phyloP scores from a whole-genome alignment of 1,140 invertebrate species.

The honey bee (Apis mellifera) region Amel_HAv3.1 CM009942.2:5090501-5091000 shows the following conservation, averaged over 20 bases:
- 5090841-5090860: background rate
- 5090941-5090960: too few species aligned
- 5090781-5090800: background rate
- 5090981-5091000: too few species aligned
- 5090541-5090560: background rate
- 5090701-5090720: background rate
- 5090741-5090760: background rate
- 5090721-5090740: background rate
- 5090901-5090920: too few species aligned
- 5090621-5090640: slow-evolving; percentile 31
- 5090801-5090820: background rate
- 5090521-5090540: background rate
- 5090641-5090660: slow-evolving; percentile 26
- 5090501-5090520: too few species aligned
- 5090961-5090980: too few species aligned
- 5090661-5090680: slow-evolving; percentile 12
- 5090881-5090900: too few species aligned
- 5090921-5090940: too few species aligned
- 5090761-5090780: background rate
- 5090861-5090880: too few species aligned
- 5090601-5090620: slow-evolving; percentile 15
- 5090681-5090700: background rate
- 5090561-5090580: background rate
- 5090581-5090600: slow-evolving; percentile 23
- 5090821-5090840: background rate